Evolutionary conservation across 2,113 vertebrate genomes (phyloP), one percentile per base, ranked within the genome.

Genomic region (Brachyhypopomus gauderio): DNA sequence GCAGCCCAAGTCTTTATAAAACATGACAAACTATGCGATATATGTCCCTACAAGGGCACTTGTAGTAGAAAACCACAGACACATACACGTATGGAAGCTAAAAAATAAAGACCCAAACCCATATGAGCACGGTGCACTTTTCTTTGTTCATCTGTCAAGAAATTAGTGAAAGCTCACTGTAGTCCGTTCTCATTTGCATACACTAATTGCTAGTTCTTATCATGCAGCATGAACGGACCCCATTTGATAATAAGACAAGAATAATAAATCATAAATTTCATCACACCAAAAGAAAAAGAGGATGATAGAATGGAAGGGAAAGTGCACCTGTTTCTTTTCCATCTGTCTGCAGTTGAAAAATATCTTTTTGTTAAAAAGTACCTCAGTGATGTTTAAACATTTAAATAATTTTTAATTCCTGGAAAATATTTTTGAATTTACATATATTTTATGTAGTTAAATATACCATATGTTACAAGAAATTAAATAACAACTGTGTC

Each of bases 161-260:
- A 86, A 86, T 85, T 85, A 70, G 69, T 58, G 72, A 86, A 82
- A 79, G 80, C 87, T 67, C 75, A 72, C 59, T 79, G 75, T 78
- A 79, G 80, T 72, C 86, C 78, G 77, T 71, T 70, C 75, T 84
- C 77, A 88, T 88, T 88, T 85, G 85, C 87, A 88, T 88, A 87
- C 82, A 36, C 87, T 88, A 89, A 88, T 86, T 86, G 85, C 84
- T 83, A 70, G 63, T 83, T 78, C 85, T 84, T 84, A 85, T 85
- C 84, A 84, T 76, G 75, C 83, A 73, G 82, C 52, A 79, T 84
- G 85, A 85, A 85, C 76, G 79, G 83, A 88, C 81, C 83, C 84
- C 85, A 80, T 84, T 87, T 87, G 75, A 88, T 87, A 84, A 84
- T 82, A 85, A 84, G 85, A 88, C 80, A 86, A 83, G 84, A 84